Evolutionary conservation across 2,888 invertebrate genomes (phyloP).

Genomic region (Acanthosepion lycidas): DNA sequence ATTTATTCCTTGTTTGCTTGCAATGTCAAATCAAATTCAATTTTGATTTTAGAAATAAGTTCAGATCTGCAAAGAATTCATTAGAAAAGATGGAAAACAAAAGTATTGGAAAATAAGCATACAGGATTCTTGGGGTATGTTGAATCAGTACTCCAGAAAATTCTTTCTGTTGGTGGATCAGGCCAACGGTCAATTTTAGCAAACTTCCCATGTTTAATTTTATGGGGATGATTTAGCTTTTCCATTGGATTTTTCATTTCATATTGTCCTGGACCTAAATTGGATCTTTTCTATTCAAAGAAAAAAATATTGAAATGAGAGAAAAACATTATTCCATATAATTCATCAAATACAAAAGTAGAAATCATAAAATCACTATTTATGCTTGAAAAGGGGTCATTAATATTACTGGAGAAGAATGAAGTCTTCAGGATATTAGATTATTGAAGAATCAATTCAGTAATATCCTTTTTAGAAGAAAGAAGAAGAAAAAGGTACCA

Average conservation of each 20-base stretch:
- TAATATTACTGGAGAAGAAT: not conserved
- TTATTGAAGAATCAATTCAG: too few species aligned
- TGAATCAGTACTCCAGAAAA: not conserved
- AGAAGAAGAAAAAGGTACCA: not conserved
- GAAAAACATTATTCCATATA: not conserved
- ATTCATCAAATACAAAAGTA: not conserved
- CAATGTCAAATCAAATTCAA: too few species aligned
- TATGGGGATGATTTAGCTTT: constrained; percentile 63
- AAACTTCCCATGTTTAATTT: constrained; percentile 69
- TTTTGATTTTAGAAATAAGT: too few species aligned
- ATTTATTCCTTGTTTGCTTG: too few species aligned
- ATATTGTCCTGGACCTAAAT: constrained; percentile 71
- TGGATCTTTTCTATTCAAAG: constrained; percentile 62
- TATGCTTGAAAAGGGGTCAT: not conserved
- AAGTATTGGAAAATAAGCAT: not conserved
- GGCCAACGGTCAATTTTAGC: constrained; percentile 70
- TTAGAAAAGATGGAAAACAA: too few species aligned
- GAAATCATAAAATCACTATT: not conserved
- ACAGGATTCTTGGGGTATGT: not conserved
- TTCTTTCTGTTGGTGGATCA: constrained; percentile 59
- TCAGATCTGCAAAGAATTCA: too few species aligned
- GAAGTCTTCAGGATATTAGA: too few species aligned
- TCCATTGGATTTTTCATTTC: constrained; percentile 68
- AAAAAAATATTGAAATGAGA: not conserved
- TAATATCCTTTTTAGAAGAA: too few species aligned